Percentiles rank a stretch among this genome's conserved stretches.
These are phyloP conservation scores for Cephalotes varians DNA, from an alignment of 2,888 invertebrate genomes.

Conservation along the genomic window DNA sequence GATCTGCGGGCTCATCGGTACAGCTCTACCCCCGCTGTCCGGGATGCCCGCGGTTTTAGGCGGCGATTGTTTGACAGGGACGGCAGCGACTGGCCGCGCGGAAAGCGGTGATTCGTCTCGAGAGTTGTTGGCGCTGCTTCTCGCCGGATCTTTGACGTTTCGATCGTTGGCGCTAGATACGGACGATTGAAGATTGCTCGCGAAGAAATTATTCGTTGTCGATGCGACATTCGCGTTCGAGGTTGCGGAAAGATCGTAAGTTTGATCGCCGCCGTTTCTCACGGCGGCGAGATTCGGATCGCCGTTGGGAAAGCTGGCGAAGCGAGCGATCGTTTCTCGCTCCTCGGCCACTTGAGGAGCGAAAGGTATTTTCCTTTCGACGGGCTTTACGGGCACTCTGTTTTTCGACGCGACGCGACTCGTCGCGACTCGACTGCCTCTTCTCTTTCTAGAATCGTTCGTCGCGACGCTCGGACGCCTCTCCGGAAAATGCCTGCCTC, in stretches of 20 bases:
- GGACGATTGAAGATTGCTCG: constrained; percentile 24
- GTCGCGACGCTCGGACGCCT: constrained; percentile 71
- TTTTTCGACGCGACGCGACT: constrained; percentile 58
- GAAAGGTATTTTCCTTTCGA: constrained; percentile 81
- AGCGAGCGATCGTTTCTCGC: constrained; percentile 78
- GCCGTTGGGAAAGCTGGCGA: constrained; percentile 82
- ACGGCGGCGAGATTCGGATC: constrained; percentile 77
- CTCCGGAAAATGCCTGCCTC: constrained; percentile 82
- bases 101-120: constrained; percentile 49
- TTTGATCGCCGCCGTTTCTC: constrained; percentile 57
- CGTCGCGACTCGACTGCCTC: constrained; percentile 49
- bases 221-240: not conserved
- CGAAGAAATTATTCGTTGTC: not conserved
- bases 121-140: constrained; percentile 24
- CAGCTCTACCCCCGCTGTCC: not conserved
- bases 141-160: constrained; percentile 11
- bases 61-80: not conserved
- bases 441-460: constrained; percentile 39
- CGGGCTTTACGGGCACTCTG: constrained; percentile 66
- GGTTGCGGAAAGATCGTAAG: constrained; percentile 13
- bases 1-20: constrained; percentile 75
- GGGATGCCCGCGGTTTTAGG: constrained; percentile 20
- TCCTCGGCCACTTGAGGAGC: constrained; percentile 83
- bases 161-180: constrained; percentile 47
- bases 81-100: not conserved